Evolutionary conservation across 2,113 vertebrate genomes (phyloP).

Genomic region (Phaethon lepturus): DNA sequence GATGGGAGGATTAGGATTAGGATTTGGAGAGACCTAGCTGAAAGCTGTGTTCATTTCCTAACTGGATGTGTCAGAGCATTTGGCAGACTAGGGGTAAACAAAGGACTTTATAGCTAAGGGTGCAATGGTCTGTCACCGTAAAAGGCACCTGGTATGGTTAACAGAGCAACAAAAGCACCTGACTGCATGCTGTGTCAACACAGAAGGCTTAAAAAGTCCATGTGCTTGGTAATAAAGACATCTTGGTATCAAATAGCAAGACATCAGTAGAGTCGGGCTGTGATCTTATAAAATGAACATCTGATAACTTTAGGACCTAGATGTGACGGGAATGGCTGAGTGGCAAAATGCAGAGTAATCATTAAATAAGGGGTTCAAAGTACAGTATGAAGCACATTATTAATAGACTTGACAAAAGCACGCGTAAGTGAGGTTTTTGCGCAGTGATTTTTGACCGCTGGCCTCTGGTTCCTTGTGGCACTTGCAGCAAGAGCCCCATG

Average conservation of each 20-base stretch:
- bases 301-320: background rate
- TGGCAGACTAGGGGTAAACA: background rate
- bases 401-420: background rate
- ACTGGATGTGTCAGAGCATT: background rate
- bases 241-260: background rate
- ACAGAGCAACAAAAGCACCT: background rate
- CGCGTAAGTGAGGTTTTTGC: background rate
- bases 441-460: background rate
- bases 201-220: background rate
- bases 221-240: background rate
- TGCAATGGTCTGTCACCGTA: background rate
- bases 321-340: background rate
- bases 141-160: background rate
- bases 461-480: background rate
- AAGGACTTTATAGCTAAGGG: background rate
- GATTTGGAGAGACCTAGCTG: background rate
- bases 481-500: background rate
- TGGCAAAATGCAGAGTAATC: background rate
- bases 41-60: background rate
- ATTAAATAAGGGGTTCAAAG: background rate
- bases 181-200: background rate
- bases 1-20: background rate
- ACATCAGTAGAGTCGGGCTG: fast-evolving
- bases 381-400: background rate
- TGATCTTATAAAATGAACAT: background rate